A percentile compares a stretch with the other conserved stretches of the same genome.
Conservation (phyloP, 2,797 vertebrate species). For the Gallirallus australis region DNA sequence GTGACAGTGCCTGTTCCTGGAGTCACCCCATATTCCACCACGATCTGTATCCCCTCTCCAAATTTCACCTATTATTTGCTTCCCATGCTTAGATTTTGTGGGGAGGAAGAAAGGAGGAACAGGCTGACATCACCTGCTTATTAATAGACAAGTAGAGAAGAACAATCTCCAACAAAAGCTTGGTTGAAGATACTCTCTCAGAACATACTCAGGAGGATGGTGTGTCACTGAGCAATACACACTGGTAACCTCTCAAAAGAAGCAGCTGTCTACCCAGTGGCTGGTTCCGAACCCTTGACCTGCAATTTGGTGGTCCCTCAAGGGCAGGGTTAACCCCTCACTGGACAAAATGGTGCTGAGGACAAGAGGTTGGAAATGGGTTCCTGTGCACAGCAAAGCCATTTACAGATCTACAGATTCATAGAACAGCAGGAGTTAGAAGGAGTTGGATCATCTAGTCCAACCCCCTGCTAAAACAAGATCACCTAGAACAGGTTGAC, state of each 20-base stretch:
- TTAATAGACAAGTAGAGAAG: constrained; percentile 24
- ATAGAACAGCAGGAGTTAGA: no score
- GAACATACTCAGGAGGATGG: background rate
- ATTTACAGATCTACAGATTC: background rate
- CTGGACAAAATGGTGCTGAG: background rate
- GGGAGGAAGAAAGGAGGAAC: constrained; percentile 28
- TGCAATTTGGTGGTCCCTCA: background rate
- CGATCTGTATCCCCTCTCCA: constrained; percentile 54
- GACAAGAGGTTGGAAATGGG: background rate
- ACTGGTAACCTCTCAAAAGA: background rate
- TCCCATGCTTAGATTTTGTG: constrained; percentile 49
- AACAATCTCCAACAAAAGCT: constrained; percentile 16
- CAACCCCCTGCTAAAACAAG: no score
- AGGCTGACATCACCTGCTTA: constrained; percentile 57
- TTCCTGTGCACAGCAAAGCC: background rate
- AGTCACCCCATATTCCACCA: constrained; percentile 68
- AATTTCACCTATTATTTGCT: constrained; percentile 46
- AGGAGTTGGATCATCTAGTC: no score
- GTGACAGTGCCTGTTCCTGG: constrained; percentile 73
- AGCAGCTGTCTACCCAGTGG: background rate
- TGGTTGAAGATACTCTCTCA: background rate
- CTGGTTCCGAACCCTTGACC: background rate
- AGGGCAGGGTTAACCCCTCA: background rate
- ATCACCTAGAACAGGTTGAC: no score
- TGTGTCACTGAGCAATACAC: background rate